Evolutionary conservation across 2,113 vertebrate species (phyloP).

Genomic region (Menidia beryllina): DNA sequence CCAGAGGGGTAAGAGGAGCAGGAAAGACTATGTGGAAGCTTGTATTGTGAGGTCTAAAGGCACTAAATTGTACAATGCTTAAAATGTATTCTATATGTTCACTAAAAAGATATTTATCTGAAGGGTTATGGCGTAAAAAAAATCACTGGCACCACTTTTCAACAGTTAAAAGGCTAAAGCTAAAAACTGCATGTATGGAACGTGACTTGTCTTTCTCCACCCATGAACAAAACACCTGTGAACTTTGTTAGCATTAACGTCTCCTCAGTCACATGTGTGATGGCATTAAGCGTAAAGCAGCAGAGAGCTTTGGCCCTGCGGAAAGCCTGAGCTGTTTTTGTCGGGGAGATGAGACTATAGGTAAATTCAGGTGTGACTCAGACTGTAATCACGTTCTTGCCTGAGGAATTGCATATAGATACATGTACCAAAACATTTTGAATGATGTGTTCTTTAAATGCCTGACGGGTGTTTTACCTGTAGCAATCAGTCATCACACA

Average conservation of each 20-base stretch:
- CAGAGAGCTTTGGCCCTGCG: constrained; percentile 37
- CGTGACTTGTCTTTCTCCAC: constrained; percentile 2
- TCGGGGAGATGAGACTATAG: constrained; percentile 24
- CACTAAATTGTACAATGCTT: not conserved
- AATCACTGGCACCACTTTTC: not conserved
- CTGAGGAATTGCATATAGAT: constrained; percentile 18
- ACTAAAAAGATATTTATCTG: not conserved
- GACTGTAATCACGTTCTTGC: constrained; percentile 31
- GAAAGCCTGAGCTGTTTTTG: constrained; percentile 54
- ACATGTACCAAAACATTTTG: constrained; percentile 13
- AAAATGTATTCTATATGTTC: not conserved
- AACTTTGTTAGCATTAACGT: constrained; percentile 48
- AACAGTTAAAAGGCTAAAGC: constrained; percentile 2
- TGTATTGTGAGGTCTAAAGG: not conserved
- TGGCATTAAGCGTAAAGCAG: constrained; percentile 56
- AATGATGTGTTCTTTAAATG: constrained; percentile 14
- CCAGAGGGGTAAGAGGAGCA: constrained; percentile 30
- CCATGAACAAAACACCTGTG: constrained; percentile 20
- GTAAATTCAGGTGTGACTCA: constrained; percentile 52
- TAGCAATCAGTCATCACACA: not conserved
- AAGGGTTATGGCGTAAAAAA: not conserved
- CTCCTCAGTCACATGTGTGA: constrained; percentile 16
- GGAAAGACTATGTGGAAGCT: not conserved
- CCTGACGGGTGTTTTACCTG: constrained; percentile 17
- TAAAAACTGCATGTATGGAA: not conserved